These are phyloP conservation scores for honey bee (Apis mellifera) DNA, from an alignment of 1,140 invertebrate genomes.

Conservation along the genomic window Amel_HAv3.1 CM009931.2:7501501-7502000, in stretches of 20 bases:
- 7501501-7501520: conserved; percentile 71
- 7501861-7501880: too few species aligned
- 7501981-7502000: too few species aligned
- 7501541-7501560: conserved; percentile 60
- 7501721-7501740: conserved; percentile 49
- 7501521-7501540: conserved; percentile 73
- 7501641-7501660: conserved; percentile 56
- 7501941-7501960: too few species aligned
- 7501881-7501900: too few species aligned
- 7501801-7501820: too few species aligned
- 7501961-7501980: too few species aligned
- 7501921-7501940: too few species aligned
- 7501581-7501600: conserved; percentile 73
- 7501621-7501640: conserved; percentile 71
- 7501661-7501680: conserved; percentile 1
- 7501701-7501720: conserved; percentile 22
- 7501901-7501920: too few species aligned
- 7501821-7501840: too few species aligned
- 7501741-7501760: conserved; percentile 1
- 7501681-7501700: conserved; percentile 27
- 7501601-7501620: conserved; percentile 74
- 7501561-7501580: conserved; percentile 48
- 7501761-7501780: background rate
- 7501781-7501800: background rate
- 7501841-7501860: too few species aligned